Base-by-base conservation (phyloP, 2,113 vertebrate species). In the Cochlearius cochlearius region DNA sequence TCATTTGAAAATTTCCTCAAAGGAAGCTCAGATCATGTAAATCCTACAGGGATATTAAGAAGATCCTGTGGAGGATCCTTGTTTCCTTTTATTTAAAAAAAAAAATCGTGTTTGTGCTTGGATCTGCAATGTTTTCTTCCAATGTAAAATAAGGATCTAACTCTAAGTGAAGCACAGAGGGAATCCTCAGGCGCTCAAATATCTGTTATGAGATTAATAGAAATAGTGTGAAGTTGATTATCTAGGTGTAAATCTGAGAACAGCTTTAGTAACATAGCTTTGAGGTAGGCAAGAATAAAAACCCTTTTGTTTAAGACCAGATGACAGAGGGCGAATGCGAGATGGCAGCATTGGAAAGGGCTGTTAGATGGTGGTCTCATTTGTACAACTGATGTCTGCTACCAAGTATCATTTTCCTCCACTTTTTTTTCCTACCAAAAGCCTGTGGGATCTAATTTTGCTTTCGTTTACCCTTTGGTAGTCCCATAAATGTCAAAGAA, bases 391-490 rank as follows among this genome's bases (percentile, higher is more conserved):
- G 80, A 91, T 94, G 93, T 88, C 86, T 92, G 59, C 49, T 91
- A 32, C 77, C 1, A 13, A 95, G 74, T 89, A 87, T 68, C 3
- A 56, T 95, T 95, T 84, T 82, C 77, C 45, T 91, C 29, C 45
- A 58, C 38, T 34, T 72, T 71, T 74, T 50, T 50, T 45, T 5
- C 34, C 50, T 79, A 73, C 23, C 18, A 91, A 85, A 94, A 93
- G 77, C 92, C 95, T 89, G 20, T 85, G 94, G 94, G 94, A 97
- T 91, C 92, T 96, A 90, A 95, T 96, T 97, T 95, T 92, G 73
- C 89, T 87, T 95, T 94, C 94, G 92, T 93, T 95, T 96, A 96
- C 80, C 91, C 94, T 91, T 92, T 96, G 71, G 73, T 94, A 82
- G 94, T 73, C 91, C 74, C 92, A 95, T 94, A 95, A 97, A 97